These are phyloP conservation scores for Catocala nupta DNA, from an alignment of 2,888 invertebrate genomes.

Conservation along the genomic window DNA sequence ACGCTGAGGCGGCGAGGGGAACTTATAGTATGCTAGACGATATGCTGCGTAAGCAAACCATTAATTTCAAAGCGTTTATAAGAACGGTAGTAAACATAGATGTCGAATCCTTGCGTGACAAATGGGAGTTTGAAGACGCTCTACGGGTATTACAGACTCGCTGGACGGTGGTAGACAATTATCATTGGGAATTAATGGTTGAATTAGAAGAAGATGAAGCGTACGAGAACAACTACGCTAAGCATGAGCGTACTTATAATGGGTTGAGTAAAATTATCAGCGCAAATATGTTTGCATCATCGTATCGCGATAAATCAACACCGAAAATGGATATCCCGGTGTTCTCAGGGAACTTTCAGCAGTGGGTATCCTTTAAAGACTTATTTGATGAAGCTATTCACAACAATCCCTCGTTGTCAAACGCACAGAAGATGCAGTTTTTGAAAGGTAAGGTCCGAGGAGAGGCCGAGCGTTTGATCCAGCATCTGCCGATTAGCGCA, in stretches of 20 bases:
- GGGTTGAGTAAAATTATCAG: slow-evolving; percentile 6
- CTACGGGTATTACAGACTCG: neutral
- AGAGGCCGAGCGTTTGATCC: too few species aligned
- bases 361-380: slow-evolving; percentile 12
- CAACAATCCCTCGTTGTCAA: neutral
- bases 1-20: neutral
- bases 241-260: slow-evolving; percentile 4
- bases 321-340: slow-evolving; percentile 11
- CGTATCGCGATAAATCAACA: slow-evolving; percentile 4
- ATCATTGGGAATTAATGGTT: slow-evolving; percentile 9
- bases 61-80: slow-evolving; percentile 14
- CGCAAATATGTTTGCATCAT: slow-evolving; percentile 8
- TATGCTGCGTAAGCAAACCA: slow-evolving; percentile 6
- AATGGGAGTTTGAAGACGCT: slow-evolving; percentile 13
- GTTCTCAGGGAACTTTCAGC: slow-evolving; percentile 1
- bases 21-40: slow-evolving; percentile 8
- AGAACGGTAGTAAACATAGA: slow-evolving; percentile 5
- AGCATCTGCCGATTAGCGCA: too few species aligned
- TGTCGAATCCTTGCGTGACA: neutral
- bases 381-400: slow-evolving; percentile 5
- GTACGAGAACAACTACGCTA: neutral
- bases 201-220: neutral
- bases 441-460: too few species aligned
- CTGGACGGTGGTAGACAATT: slow-evolving; percentile 3
- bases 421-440: neutral